phyloP scores from a whole-genome alignment of 1,140 invertebrate genomes.

The Mycetomoellerius zeteki region DNA sequence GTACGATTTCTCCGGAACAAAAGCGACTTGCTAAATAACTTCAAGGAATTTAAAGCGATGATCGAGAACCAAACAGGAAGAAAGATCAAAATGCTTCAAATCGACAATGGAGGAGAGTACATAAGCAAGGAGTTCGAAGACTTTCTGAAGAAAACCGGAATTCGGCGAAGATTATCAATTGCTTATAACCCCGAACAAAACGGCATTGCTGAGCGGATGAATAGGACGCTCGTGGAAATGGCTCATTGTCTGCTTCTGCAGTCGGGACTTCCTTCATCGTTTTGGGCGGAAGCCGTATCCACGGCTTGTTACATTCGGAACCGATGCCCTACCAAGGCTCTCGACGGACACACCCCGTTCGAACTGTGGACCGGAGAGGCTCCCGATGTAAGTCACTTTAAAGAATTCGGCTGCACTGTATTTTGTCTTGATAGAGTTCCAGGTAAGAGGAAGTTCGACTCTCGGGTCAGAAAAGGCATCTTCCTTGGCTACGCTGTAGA shows the following conservation, averaged over 20 bases:
- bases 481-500: neutral
- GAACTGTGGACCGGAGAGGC: neutral
- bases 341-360: neutral
- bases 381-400: neutral
- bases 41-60: too few species aligned
- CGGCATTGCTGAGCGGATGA: neutral
- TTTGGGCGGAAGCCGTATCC: neutral
- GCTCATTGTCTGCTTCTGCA: neutral
- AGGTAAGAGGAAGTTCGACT: neutral
- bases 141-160: neutral
- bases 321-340: neutral
- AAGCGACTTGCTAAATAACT: neutral
- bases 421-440: neutral
- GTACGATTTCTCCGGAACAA: conserved; percentile 63
- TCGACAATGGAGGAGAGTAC: conserved; percentile 28
- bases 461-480: neutral
- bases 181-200: neutral
- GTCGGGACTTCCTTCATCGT: neutral
- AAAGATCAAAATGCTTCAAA: conserved; percentile 1
- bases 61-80: neutral
- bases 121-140: neutral
- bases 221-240: neutral
- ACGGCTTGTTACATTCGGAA: neutral
- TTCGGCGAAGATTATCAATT: neutral
- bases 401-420: neutral